Base-by-base conservation (phyloP, 2,888 invertebrate genomes). In the Hololepta plana region DNA sequence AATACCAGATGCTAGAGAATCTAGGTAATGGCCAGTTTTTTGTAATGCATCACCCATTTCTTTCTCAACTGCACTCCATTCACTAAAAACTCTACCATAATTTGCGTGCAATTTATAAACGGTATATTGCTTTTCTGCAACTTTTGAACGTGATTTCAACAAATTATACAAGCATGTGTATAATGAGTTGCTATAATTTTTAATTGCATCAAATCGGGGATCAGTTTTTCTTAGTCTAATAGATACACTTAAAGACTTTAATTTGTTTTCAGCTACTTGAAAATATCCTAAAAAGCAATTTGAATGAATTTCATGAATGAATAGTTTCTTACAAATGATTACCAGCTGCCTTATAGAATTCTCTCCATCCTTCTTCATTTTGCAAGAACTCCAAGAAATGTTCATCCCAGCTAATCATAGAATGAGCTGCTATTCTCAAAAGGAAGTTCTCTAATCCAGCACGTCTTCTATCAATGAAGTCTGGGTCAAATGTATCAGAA, bases 1-100 rank as follows among this genome's bases (percentile, higher is more conserved):
- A 46, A 79, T 72, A 34, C 70, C 67, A 3, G 52, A 51, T 1
- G 54, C 51, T 8, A 55, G 34, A 1, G 55, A 54, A 36, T 55
- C 69, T 37, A 69, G 60, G 43, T 68, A 69, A 49, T 70, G 69
- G 2, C 69, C 67, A 3, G 67, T 66, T 45, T 66, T 67, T 41
- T 77, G 80, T 26, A 84, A 45, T 1, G 75, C 75, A 45, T 82
- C 81, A 0, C 57, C 77, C 74, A 82, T 79, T 32, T 74, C 73
- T 38, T 70, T 74, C 45, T 84, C 84, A 26, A 76, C 69, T 15
- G 72, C 77, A 47, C 81, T 80, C 81, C 82, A 84, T 49, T 84
- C 82, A 39, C 79, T 79, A 45, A 81, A 80, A 29, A 82, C 64
- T 23, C 79, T 65, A 1, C 81, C 81, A 40, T 82, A 82, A 54